Base-by-base conservation (phyloP, 2,797 vertebrate species). In the Tinamus major region DNA sequence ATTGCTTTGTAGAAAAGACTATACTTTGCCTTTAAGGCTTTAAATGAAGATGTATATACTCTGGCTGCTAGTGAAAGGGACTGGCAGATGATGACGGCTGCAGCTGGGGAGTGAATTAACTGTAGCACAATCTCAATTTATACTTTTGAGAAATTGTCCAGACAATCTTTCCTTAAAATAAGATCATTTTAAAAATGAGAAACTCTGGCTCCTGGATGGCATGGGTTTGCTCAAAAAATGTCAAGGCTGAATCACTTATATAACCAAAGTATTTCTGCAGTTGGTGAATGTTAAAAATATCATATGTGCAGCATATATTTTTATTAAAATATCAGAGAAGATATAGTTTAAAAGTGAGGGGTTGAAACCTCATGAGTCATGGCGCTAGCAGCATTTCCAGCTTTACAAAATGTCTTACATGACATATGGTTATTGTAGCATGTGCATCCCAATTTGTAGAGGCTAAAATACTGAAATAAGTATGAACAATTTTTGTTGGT, bases 81-180 rank as follows among this genome's bases (percentile, higher is more conserved):
- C 83, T 95, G 90, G 87, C 83, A 93, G 62, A 19, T 82, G 71
- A 37, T 69, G 77, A 85, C 83, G 41, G 67, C 59, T 55, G 81
- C 93, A 95, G 85, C 93, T 97, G 94, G 70, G 51, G 77, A 97
- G 74, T 93, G 77, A 95, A 97, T 97, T 94, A 96, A 78, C 44
- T 95, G 62, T 61, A 93, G 72, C 95, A 94, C 69, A 91, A 86
- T 64, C 69, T 96, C 35, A n/a, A 58, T 61, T 59, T 55, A 24
- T 79, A 89, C 70, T 96, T 96, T 96, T 95, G 78, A 95, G 79
- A 97, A 94, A 96, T 75, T 56, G 55, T 92, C 74, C 92, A 96
- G 62, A 53, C 41, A 75, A 90, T 87, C 7, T 0, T 92, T 96
- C 88, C 76, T 78, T 70, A 85, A 89, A 95, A 92, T 94, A 92